Evolutionary conservation across 2,113 vertebrate genomes (phyloP), one percentile per base, ranked within the genome.

Genomic region (Gambusia affinis): DNA sequence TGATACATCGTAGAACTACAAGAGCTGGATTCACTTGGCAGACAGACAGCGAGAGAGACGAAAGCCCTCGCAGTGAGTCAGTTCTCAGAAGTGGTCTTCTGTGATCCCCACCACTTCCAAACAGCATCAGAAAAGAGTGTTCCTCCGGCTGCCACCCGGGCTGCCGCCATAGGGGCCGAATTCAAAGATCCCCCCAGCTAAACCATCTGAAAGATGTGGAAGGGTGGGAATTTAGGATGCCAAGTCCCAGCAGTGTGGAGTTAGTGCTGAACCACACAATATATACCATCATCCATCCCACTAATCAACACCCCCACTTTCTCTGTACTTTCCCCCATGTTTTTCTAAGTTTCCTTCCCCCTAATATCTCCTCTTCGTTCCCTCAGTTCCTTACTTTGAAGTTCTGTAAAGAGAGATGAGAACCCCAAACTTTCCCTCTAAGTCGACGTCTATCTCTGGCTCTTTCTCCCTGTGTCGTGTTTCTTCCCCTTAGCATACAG

Each of bases 111-210:
- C 89, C 89, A 89, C 90, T 86, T 90, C 87, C 86, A 90, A 87
- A 87, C 81, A 86, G 87, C 89, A 91, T 92, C 88, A 85, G 87
- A 87, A 83, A 87, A 73, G 76, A 90, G 85, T 72, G 82, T 69
- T 75, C 76, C 84, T 89, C 83, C 79, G 87, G 87, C 72, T 80
- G 75, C 84, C 88, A 91, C 88, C 84, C 91, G 84, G 84, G 85
- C 88, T 90, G 91, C 88, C 90, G 82, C 90, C 92, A 91, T 84
- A 86, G 90, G 90, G 88, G 85, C 87, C 76, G 78, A 39, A 84
- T 89, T 91, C 90, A 92, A 92, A 91, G 85, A 85, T 87, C 60
- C 76, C 83, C 80, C 72, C 22, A 75, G 85, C 88, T 69, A 84
- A 87, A 89, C 83, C 87, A 87, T 88, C 65, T 84, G 70, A 91